These are phyloP conservation scores for Phodopus roborovskii DNA, from an alignment of 2,113 vertebrate species.

Conservation along the genomic window DNA sequence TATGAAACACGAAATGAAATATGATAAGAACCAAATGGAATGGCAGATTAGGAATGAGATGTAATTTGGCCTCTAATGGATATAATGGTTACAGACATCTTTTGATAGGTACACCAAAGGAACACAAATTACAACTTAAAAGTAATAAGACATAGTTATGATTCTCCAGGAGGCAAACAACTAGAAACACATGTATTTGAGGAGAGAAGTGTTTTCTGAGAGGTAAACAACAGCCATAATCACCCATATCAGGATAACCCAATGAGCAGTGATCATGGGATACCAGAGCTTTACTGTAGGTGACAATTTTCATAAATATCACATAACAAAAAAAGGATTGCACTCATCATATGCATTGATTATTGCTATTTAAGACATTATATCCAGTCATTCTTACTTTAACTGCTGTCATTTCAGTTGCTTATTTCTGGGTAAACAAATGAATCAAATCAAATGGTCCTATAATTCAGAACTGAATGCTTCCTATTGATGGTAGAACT, in stretches of 20 bases:
- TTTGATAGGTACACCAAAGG: not conserved
- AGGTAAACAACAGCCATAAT: not conserved
- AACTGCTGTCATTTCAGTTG: not conserved
- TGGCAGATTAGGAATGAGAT: not conserved
- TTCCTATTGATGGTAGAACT: not conserved
- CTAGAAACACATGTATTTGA: not conserved
- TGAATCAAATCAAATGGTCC: not conserved
- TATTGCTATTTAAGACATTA: not conserved
- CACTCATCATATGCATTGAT: not conserved
- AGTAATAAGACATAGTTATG: not conserved
- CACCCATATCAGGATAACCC: not conserved
- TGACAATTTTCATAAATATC: not conserved
- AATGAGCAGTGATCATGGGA: not conserved
- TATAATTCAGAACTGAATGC: not conserved
- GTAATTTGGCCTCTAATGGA: not conserved
- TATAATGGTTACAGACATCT: not conserved
- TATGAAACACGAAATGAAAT: slow-evolving; percentile 20
- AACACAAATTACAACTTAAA: not conserved
- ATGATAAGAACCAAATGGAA: not conserved
- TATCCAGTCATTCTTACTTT: not conserved
- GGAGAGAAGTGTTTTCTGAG: slow-evolving; percentile 3
- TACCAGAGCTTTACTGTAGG: slow-evolving; percentile 1
- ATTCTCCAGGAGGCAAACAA: not conserved
- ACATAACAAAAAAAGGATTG: not conserved
- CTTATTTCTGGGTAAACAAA: slow-evolving; percentile 10